These are phyloP conservation scores for Heterochromis multidens DNA, from an alignment of 2,113 vertebrate genomes.

Conservation along the genomic window DNA sequence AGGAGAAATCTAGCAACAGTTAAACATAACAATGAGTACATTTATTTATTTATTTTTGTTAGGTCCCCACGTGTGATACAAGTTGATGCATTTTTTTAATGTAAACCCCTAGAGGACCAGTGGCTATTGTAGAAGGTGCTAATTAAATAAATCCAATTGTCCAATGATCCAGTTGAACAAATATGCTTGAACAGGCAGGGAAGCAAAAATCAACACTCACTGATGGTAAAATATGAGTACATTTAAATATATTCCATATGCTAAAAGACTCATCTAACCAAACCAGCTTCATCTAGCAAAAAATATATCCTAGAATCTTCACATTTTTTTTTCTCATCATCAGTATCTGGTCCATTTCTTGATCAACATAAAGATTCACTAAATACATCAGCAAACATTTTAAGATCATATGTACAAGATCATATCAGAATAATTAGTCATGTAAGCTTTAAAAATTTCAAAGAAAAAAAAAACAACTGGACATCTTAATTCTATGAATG, in stretches of 20 bases:
- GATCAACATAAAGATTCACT: background rate
- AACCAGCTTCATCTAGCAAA: background rate
- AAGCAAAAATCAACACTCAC: background rate
- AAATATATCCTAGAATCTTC: background rate
- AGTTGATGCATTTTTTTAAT: background rate
- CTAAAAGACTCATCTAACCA: background rate
- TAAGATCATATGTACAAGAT: background rate
- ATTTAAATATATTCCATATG: background rate
- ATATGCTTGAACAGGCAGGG: background rate
- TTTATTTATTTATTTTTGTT: background rate
- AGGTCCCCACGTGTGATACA: background rate
- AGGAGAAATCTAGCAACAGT: background rate
- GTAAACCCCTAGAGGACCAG: background rate
- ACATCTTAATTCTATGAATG: background rate
- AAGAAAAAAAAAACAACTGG: background rate
- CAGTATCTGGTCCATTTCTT: background rate
- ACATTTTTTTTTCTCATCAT: background rate
- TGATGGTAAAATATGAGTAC: background rate
- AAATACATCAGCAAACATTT: background rate
- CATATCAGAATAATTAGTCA: accelerated
- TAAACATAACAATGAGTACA: background rate
- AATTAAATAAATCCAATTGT: background rate
- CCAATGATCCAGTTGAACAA: background rate
- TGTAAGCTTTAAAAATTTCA: background rate
- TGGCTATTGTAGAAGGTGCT: background rate